Conservation (phyloP, 2,797 vertebrate species). For the Ptychobarbus kaznakovi region DNA sequence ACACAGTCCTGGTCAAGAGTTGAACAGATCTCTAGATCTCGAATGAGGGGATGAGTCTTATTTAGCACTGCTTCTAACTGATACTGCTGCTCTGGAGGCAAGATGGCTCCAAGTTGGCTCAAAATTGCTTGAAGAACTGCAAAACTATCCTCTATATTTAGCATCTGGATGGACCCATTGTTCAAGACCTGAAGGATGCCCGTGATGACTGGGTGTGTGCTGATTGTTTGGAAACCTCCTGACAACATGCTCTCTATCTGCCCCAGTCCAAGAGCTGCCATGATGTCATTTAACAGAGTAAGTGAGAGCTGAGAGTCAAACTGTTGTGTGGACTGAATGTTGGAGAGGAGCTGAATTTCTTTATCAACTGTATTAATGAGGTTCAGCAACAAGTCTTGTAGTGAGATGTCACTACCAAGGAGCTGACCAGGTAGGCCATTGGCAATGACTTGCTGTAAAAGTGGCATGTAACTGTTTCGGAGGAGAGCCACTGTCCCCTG, state of each 20-base stretch:
- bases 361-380: constrained; percentile 65
- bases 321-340: constrained; percentile 53
- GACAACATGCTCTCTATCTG: constrained; percentile 66
- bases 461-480: constrained; percentile 58
- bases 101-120: constrained; percentile 60
- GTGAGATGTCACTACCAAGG: constrained; percentile 52
- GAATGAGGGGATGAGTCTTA: constrained; percentile 66
- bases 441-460: constrained; percentile 24
- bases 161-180: constrained; percentile 63
- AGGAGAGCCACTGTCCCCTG: constrained; percentile 73
- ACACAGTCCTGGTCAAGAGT: constrained; percentile 67
- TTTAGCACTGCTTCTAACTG: constrained; percentile 63
- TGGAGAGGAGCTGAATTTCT: constrained; percentile 63
- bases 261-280: constrained; percentile 67
- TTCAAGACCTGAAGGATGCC: constrained; percentile 70
- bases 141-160: constrained; percentile 64
- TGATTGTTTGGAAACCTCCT: constrained; percentile 61
- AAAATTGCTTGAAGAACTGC: constrained; percentile 64
- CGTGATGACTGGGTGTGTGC: constrained; percentile 56
- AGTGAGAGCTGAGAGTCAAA: constrained; percentile 60
- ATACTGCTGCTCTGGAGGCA: constrained; percentile 65
- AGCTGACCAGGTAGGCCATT: constrained; percentile 51
- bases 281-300: constrained; percentile 59
- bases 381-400: constrained; percentile 64
- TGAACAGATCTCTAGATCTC: constrained; percentile 63